Conservation (phyloP, 2,113 vertebrate genomes). For the Merops nubicus region DNA sequence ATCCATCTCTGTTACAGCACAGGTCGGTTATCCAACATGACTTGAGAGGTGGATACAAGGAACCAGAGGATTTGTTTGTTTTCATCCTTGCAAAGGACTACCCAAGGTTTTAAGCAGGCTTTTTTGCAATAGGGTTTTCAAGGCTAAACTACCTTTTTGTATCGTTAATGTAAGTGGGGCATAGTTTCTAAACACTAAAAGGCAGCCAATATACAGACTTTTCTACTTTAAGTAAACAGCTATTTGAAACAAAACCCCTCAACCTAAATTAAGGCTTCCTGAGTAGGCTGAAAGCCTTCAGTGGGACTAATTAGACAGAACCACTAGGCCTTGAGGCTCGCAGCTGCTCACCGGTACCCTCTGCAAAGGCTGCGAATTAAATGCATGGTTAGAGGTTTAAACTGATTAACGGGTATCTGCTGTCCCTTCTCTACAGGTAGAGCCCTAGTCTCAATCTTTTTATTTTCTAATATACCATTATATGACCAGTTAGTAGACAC, state of each 20-base stretch:
- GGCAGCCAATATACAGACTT: not conserved
- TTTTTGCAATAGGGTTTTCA: not conserved
- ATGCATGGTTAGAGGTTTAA: slow-evolving; percentile 52
- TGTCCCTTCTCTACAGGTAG: slow-evolving; percentile 39
- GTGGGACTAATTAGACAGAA: slow-evolving; percentile 64
- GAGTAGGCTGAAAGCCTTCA: slow-evolving; percentile 43
- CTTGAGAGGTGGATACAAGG: not conserved
- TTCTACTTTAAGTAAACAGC: not conserved
- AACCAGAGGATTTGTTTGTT: not conserved
- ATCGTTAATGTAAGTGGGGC: not conserved
- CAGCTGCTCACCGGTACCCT: slow-evolving; percentile 52
- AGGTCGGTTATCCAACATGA: not conserved
- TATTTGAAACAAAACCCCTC: slow-evolving; percentile 37
- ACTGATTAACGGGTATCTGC: slow-evolving; percentile 56
- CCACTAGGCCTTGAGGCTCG: slow-evolving; percentile 59
- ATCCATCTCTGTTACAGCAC: not conserved
- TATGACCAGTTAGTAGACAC: slow-evolving; percentile 30
- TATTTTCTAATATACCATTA: slow-evolving; percentile 49
- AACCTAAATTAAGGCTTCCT: slow-evolving; percentile 35
- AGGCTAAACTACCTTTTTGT: not conserved
- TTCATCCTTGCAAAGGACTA: not conserved
- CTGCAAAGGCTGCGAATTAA: slow-evolving; percentile 48
- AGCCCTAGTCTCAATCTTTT: slow-evolving; percentile 40
- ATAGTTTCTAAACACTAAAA: not conserved
- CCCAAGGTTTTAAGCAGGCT: not conserved